Evolutionary conservation across 2,888 invertebrate species (phyloP).

Genomic region (Synergus itoensis): DNA sequence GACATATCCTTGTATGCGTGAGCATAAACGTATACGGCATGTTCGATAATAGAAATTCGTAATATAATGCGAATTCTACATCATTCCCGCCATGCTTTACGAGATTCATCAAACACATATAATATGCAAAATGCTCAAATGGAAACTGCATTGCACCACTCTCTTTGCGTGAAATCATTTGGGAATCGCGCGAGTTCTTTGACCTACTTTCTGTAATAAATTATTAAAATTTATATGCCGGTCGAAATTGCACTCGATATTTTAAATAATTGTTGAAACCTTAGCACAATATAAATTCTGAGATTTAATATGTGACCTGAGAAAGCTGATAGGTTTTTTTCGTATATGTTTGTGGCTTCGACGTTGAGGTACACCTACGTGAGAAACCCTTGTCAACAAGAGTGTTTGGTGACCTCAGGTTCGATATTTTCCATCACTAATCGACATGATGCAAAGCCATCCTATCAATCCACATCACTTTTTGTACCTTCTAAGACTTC

Average conservation of each 20-base stretch:
- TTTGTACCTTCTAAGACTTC: constrained; percentile 19
- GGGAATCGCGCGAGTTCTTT: not conserved
- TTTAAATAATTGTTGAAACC: not conserved
- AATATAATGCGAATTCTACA: constrained; percentile 32
- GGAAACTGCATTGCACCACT: not conserved
- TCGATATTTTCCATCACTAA: constrained; percentile 28
- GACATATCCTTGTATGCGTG: not conserved
- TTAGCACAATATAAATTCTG: not conserved
- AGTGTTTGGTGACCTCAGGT: not conserved
- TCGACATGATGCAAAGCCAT: constrained; percentile 24
- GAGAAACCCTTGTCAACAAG: constrained; percentile 14
- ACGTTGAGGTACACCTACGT: constrained; percentile 3
- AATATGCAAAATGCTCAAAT: constrained; percentile 36
- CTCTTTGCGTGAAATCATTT: constrained; percentile 15
- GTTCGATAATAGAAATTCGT: not conserved
- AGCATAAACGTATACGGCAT: constrained; percentile 14
- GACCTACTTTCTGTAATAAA: constrained; percentile 5
- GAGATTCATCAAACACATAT: constrained; percentile 20
- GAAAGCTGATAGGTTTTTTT: constrained; percentile 1
- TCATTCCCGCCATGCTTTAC: constrained; percentile 6
- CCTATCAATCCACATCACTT: constrained; percentile 39
- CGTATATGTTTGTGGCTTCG: not conserved
- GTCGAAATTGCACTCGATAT: not conserved
- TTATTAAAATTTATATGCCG: not conserved
- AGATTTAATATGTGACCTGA: not conserved